These are phyloP conservation scores for Salarias fasciatus DNA, from an alignment of 2,797 vertebrate genomes.

Conservation along the genomic window DNA sequence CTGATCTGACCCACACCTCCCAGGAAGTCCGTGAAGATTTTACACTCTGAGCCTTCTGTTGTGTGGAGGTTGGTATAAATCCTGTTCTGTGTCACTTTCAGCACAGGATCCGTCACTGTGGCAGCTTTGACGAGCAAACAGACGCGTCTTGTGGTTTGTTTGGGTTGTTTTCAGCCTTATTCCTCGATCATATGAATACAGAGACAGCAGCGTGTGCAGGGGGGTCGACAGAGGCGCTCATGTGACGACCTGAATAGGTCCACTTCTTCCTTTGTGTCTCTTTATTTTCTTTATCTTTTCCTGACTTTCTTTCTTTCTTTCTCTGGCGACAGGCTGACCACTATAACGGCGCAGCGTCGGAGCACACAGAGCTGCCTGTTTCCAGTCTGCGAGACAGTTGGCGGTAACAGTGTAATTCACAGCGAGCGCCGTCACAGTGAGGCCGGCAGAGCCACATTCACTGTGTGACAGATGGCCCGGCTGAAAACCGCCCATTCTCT, in stretches of 20 bases:
- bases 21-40: too few relatives aligned
- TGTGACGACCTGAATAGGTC: slow-evolving; percentile 65
- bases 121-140: too few relatives aligned
- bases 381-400: slow-evolving; percentile 65
- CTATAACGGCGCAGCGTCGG: slow-evolving; percentile 56
- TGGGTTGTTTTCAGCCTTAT: slow-evolving; percentile 6
- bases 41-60: too few relatives aligned
- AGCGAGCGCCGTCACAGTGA: slow-evolving; percentile 65
- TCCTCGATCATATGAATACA: slow-evolving; percentile 47
- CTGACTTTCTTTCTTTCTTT: slow-evolving; percentile 37
- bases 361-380: slow-evolving; percentile 70
- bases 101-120: too few relatives aligned
- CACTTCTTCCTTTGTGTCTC: slow-evolving; percentile 51
- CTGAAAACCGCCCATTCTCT: slow-evolving; percentile 58
- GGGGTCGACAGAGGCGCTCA: slow-evolving; percentile 51
- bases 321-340: slow-evolving; percentile 48
- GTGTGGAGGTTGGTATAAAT: too few relatives aligned
- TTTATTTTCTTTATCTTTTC: slow-evolving; percentile 26
- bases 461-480: slow-evolving; percentile 70
- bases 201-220: slow-evolving; percentile 44
- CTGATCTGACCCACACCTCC: too few relatives aligned
- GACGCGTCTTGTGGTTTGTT: too few relatives aligned
- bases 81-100: too few relatives aligned
- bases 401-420: slow-evolving; percentile 66
- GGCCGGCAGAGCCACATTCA: slow-evolving; percentile 72